Evolutionary conservation across 1,140 invertebrate genomes (phyloP).

Genomic region (Adelges cooleyi): DNA sequence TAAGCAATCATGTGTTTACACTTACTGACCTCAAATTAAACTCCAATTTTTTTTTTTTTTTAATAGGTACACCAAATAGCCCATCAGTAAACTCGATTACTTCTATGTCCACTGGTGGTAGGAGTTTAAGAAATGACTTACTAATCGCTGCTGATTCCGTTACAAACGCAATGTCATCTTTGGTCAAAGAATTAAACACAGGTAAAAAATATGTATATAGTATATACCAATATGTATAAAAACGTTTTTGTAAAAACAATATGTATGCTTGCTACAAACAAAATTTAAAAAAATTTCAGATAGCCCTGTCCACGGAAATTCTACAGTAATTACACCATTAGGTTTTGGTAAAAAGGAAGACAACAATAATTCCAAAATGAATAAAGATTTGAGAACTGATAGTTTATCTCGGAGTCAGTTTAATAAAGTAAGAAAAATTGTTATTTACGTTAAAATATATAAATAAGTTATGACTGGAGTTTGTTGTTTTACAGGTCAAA

Average conservation of each 20-base stretch:
- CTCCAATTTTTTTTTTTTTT: background rate
- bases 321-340: background rate
- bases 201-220: conserved; percentile 40
- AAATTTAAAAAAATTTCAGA: background rate
- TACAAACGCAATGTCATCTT: conserved; percentile 89
- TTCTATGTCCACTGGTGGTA: conserved; percentile 37
- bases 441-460: background rate
- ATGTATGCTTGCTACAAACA: background rate
- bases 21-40: no score
- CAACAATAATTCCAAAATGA: conserved; percentile 1
- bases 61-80: background rate
- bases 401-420: conserved; percentile 17
- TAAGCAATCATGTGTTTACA: no score
- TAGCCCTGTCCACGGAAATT: background rate
- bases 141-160: conserved; percentile 88
- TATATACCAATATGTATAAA: background rate
- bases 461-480: background rate
- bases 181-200: conserved; percentile 89
- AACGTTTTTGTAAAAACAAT: background rate
- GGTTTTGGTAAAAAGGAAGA: background rate
- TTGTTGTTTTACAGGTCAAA: background rate
- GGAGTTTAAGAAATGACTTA: conserved; percentile 68
- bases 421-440: conserved; percentile 3
- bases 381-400: conserved; percentile 23
- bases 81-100: background rate